A percentile compares a stretch with the other conserved stretches of the same genome.
Conservation (phyloP, 2,888 invertebrate genomes). For the Elegia similella region DNA sequence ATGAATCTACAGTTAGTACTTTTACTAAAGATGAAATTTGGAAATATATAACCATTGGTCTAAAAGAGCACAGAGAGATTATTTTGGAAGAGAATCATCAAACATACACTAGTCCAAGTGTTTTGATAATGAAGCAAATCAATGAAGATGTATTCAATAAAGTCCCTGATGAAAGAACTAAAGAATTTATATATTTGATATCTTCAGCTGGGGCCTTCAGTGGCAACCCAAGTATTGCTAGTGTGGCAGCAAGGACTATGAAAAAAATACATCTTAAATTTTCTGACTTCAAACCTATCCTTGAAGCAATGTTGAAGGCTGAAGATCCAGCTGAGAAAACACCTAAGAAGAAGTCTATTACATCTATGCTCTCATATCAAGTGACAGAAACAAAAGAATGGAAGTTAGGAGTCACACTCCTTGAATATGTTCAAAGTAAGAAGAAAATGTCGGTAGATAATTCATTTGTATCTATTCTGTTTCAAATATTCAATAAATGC, state of each 20-base stretch:
- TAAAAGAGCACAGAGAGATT: slow-evolving; percentile 78
- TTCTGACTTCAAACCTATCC: slow-evolving; percentile 79
- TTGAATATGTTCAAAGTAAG: slow-evolving; percentile 93
- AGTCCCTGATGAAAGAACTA: slow-evolving; percentile 67
- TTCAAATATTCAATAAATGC: slow-evolving; percentile 89
- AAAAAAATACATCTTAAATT: slow-evolving; percentile 85
- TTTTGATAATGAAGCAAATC: slow-evolving; percentile 81
- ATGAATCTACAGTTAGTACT: slow-evolving; percentile 68
- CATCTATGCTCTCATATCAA: slow-evolving; percentile 79
- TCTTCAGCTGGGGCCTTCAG: slow-evolving; percentile 80
- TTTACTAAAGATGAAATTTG: slow-evolving; percentile 73
- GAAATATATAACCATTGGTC: slow-evolving; percentile 78
- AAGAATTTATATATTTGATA: slow-evolving; percentile 75
- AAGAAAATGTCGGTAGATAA: slow-evolving; percentile 87
- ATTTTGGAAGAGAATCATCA: slow-evolving; percentile 56
- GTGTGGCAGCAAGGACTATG: slow-evolving; percentile 83
- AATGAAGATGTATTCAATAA: slow-evolving; percentile 78
- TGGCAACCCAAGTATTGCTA: slow-evolving; percentile 82
- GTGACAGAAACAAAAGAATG: slow-evolving; percentile 85
- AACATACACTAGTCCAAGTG: slow-evolving; percentile 59
- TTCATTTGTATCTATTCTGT: slow-evolving; percentile 86
- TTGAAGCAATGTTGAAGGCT: slow-evolving; percentile 82
- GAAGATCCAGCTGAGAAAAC: slow-evolving; percentile 57
- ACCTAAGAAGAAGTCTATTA: slow-evolving; percentile 65
- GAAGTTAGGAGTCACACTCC: slow-evolving; percentile 88